Percentiles rank a stretch among this genome's conserved stretches.
phyloP scores from a whole-genome alignment of 1,140 invertebrate species.

The Paramacrobiotus metropolitanus region DNA sequence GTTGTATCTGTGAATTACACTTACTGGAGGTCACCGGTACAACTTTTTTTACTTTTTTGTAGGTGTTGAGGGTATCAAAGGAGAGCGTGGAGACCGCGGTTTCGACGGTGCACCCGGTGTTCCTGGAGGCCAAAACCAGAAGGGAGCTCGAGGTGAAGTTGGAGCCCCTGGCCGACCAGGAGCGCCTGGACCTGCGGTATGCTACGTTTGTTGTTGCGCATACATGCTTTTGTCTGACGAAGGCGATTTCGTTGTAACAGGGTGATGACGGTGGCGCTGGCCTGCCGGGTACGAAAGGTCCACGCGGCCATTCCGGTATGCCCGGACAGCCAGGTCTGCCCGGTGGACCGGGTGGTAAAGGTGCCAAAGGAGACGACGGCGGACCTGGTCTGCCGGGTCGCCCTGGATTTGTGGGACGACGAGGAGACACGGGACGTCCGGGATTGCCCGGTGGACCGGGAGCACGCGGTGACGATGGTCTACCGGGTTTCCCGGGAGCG shows the following conservation, averaged over 20 bases:
- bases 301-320: not conserved
- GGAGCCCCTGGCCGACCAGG: not conserved
- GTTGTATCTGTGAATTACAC: no score
- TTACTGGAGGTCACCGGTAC: no score
- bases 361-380: not conserved
- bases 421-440: not conserved
- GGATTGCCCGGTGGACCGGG: slow-evolving; percentile 5
- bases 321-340: not conserved
- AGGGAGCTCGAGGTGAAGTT: not conserved
- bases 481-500: slow-evolving; percentile 18
- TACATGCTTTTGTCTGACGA: no score
- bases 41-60: not conserved
- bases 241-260: not conserved
- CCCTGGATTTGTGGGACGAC: not conserved
- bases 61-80: not conserved
- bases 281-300: not conserved
- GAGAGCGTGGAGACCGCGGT: not conserved
- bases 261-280: slow-evolving; percentile 5
- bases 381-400: not conserved
- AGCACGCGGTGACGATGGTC: slow-evolving; percentile 2
- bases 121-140: not conserved
- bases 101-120: not conserved
- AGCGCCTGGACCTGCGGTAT: not conserved
- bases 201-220: no score
- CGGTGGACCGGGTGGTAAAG: not conserved